These are phyloP conservation scores for Otolemur crassicaudatus DNA, from an alignment of 2,797 vertebrate genomes.

Conservation along the genomic window DNA sequence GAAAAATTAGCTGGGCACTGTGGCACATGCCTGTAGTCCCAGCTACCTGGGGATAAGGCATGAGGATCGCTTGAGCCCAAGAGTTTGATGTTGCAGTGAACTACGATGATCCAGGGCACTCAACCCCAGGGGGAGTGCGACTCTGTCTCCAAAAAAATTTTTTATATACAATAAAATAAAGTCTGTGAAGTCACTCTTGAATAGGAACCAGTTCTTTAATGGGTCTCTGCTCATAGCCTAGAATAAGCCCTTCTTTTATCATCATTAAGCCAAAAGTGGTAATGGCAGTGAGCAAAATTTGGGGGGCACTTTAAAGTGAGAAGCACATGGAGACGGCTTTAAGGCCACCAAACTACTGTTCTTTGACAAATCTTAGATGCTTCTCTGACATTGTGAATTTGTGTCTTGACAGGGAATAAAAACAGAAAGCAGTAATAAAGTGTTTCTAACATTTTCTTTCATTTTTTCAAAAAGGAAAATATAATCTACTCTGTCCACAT, in stretches of 20 bases:
- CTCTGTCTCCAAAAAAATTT: no score
- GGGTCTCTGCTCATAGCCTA: conserved; percentile 36
- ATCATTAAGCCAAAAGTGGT: conserved; percentile 72
- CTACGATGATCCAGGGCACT: no score
- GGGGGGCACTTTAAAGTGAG: conserved; percentile 57
- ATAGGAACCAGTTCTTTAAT: conserved; percentile 62
- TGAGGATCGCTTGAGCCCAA: no score
- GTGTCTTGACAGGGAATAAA: conserved; percentile 69
- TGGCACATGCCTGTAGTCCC: no score
- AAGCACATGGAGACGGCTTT: conserved; percentile 58
- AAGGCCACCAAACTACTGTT: conserved; percentile 62
- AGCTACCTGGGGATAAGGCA: no score
- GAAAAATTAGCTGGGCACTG: no score
- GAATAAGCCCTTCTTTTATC: conserved; percentile 53
- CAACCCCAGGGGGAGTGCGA: no score
- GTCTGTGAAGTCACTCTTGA: conserved; percentile 42
- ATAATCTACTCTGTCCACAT: conserved; percentile 25
- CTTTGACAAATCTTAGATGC: conserved; percentile 67
- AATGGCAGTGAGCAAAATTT: conserved; percentile 76
- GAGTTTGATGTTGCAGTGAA: no score
- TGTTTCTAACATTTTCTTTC: conserved; percentile 65
- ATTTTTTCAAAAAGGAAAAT: conserved; percentile 62
- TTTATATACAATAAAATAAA: neutral
- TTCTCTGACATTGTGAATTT: conserved; percentile 81
- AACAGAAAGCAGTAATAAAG: conserved; percentile 47